Evolutionary conservation across 2,888 invertebrate species (phyloP).

Genomic region (Lucinisca nassula): DNA sequence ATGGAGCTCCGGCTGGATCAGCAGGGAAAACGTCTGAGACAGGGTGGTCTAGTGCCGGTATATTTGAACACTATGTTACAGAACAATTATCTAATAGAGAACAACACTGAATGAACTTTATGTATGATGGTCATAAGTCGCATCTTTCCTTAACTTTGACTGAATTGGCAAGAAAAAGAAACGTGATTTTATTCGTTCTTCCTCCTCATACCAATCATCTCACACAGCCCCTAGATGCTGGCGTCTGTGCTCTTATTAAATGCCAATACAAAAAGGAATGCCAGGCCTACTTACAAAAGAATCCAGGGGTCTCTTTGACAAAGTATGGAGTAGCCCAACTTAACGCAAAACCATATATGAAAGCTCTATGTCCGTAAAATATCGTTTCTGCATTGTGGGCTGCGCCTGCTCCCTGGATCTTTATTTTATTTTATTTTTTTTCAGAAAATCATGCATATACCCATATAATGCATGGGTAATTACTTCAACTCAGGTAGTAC

Average conservation of each 20-base stretch:
- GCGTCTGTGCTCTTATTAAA: constrained; percentile 18
- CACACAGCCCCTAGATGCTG: constrained; percentile 19
- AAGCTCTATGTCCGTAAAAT: no score
- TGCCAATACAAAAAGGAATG: constrained; percentile 7
- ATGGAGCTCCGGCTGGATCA: constrained; percentile 31
- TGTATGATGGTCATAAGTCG: constrained; percentile 38
- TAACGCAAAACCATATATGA: neutral
- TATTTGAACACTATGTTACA: constrained; percentile 21
- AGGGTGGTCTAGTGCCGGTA: constrained; percentile 17
- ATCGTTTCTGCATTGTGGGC: no score
- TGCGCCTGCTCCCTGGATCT: no score
- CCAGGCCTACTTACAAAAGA: constrained; percentile 4
- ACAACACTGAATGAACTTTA: neutral
- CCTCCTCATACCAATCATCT: constrained; percentile 30
- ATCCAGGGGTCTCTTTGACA: constrained; percentile 27
- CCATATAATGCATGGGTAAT: no score
- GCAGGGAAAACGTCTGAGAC: constrained; percentile 23
- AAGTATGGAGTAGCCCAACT: constrained; percentile 6
- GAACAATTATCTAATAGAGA: neutral
- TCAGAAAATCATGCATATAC: no score
- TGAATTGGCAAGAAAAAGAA: constrained; percentile 19
- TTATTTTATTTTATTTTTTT: no score
- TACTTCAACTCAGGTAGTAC: no score
- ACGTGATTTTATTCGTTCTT: constrained; percentile 27
- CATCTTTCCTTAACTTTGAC: constrained; percentile 25